Evolutionary conservation across 37 sponge, comb jelly and placozoan species (phyloP).

Genomic region (Ephydatia muelleri): DNA sequence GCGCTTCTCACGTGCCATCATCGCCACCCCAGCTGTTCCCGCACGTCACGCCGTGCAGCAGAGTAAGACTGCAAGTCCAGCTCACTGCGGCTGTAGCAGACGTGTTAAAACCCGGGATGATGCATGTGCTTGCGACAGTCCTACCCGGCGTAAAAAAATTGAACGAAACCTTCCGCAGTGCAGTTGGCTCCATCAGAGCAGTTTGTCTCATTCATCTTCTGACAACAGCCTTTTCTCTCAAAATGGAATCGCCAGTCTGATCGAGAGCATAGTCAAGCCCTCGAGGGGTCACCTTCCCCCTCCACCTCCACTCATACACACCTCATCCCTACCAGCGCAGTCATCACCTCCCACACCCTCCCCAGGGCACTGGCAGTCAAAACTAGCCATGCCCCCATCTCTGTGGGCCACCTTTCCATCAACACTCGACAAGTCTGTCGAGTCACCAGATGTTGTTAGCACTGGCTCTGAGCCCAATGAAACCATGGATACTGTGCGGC

Average conservation of each 20-base stretch:
- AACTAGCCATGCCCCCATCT: not conserved
- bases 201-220: too few species aligned
- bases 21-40: not conserved
- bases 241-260: not conserved
- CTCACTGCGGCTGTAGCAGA: not conserved
- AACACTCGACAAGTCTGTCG: too few species aligned
- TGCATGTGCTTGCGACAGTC: not conserved
- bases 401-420: too few species aligned
- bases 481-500: too few species aligned
- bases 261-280: not conserved
- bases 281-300: not conserved
- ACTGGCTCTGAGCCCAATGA: too few species aligned
- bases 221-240: not conserved
- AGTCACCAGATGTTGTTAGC: too few species aligned
- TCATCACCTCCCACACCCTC: not conserved
- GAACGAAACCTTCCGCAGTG: not conserved
- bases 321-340: too few species aligned
- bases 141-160: not conserved
- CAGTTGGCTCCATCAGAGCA: not conserved
- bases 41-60: not conserved
- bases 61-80: not conserved
- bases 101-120: not conserved
- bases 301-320: not conserved
- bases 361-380: not conserved
- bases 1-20: not conserved